phyloP scores from a whole-genome alignment of 2,888 invertebrate genomes.

The Salpingus planirostris region DNA sequence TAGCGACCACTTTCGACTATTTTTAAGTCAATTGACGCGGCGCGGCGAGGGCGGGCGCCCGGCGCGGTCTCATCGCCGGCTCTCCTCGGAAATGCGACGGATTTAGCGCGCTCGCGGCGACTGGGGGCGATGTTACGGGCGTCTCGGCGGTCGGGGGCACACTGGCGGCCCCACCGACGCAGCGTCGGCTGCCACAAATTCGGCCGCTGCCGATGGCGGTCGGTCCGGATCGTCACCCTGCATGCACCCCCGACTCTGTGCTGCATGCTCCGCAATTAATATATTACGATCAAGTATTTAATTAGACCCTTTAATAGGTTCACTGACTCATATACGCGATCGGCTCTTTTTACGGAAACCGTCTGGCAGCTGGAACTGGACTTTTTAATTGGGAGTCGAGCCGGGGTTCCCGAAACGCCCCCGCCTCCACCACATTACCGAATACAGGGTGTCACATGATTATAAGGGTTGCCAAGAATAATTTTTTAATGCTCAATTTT shows the following conservation, averaged over 20 bases:
- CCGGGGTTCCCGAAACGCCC: too few relatives aligned
- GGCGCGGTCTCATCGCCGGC: too few relatives aligned
- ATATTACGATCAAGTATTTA: constrained; percentile 41
- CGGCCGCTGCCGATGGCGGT: constrained; percentile 26
- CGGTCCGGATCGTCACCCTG: constrained; percentile 32
- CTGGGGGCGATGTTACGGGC: constrained; percentile 9
- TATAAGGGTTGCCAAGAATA: too few relatives aligned
- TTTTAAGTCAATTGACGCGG: too few relatives aligned
- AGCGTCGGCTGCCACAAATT: constrained; percentile 12
- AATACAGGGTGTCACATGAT: constrained; percentile 1
- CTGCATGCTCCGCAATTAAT: constrained; percentile 41
- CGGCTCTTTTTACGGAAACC: constrained; percentile 11
- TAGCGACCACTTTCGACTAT: too few relatives aligned
- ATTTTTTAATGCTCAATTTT: too few relatives aligned
- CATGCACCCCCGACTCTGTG: constrained; percentile 25
- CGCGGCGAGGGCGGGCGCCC: too few relatives aligned
- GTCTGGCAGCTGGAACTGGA: constrained; percentile 18
- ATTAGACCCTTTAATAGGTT: constrained; percentile 31
- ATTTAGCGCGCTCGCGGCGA: constrained; percentile 8
- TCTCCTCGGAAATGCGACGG: too few relatives aligned
- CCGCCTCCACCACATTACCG: too few relatives aligned
- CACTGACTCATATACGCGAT: constrained; percentile 15
- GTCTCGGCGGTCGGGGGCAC: constrained; percentile 24
- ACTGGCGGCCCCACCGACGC: constrained; percentile 20
- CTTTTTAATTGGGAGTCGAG: constrained; percentile 14